Conservation (phyloP, 2,888 invertebrate genomes). For the Subacronicta megacephala region DNA sequence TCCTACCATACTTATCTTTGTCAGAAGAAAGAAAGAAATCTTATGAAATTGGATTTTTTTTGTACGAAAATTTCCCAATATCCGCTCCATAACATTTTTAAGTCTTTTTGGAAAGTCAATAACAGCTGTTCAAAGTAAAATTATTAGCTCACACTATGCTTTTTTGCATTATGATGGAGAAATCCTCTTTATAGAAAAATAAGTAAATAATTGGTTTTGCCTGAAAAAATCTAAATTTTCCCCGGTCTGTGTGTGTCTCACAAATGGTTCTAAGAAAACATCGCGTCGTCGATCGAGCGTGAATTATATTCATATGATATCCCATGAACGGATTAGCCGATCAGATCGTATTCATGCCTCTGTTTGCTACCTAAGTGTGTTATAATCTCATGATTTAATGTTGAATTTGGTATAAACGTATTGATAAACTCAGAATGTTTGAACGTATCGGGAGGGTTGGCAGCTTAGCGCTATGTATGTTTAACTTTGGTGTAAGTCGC, state of each 20-base stretch:
- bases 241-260: constrained; percentile 38
- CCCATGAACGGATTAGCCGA: constrained; percentile 53
- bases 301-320: constrained; percentile 69
- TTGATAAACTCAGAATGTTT: constrained; percentile 23
- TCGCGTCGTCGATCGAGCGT: constrained; percentile 65
- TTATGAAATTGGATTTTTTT: too few species aligned
- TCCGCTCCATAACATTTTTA: too few species aligned
- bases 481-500: background rate
- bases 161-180: too few species aligned
- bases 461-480: background rate
- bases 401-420: constrained; percentile 26
- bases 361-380: constrained; percentile 50
- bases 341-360: constrained; percentile 52
- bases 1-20: too few species aligned
- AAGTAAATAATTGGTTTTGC: too few species aligned
- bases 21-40: too few species aligned
- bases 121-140: too few species aligned
- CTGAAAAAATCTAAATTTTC: constrained; percentile 2
- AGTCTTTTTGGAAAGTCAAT: too few species aligned
- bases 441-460: background rate
- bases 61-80: too few species aligned
- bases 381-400: constrained; percentile 52
- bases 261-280: constrained; percentile 65
- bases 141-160: too few species aligned
- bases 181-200: too few species aligned